A percentile compares a stretch with the other conserved stretches of the same genome.
Conservation (phyloP, 2,888 invertebrate species). For the Cosmorhoe ocellata region DNA sequence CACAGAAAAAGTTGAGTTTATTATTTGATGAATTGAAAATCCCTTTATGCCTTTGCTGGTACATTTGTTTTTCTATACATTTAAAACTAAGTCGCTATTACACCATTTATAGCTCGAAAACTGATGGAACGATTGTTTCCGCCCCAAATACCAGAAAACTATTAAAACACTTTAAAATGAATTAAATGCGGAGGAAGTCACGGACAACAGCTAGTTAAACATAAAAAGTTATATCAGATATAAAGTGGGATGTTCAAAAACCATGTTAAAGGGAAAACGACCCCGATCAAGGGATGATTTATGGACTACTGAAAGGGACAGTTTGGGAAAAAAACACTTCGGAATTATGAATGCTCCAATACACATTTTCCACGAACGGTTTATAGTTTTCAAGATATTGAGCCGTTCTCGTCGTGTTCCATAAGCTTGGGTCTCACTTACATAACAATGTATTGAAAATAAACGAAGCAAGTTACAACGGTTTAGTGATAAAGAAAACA, state of each 20-base stretch:
- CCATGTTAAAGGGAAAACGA: slow-evolving; percentile 49
- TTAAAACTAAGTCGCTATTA: too few relatives aligned
- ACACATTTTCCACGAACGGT: slow-evolving; percentile 40
- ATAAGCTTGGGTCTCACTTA: slow-evolving; percentile 7
- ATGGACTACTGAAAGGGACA: slow-evolving; percentile 45
- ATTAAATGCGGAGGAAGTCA: too few relatives aligned
- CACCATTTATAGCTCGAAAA: too few relatives aligned
- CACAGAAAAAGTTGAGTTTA: too few relatives aligned
- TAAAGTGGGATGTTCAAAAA: slow-evolving; percentile 40
- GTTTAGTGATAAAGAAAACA: too few relatives aligned
- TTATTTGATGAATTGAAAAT: too few relatives aligned
- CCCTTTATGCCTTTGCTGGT: too few relatives aligned
- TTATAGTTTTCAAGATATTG: slow-evolving; percentile 36
- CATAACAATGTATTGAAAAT: slow-evolving; percentile 4
- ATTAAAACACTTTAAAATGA: too few relatives aligned
- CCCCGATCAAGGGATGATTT: slow-evolving; percentile 48
- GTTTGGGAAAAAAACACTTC: slow-evolving; percentile 45
- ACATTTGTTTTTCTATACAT: too few relatives aligned
- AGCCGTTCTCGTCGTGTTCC: slow-evolving; percentile 5
- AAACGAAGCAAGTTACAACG: too few relatives aligned
- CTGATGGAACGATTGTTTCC: too few relatives aligned
- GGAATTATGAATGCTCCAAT: slow-evolving; percentile 38
- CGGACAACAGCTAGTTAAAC: slow-evolving; percentile 18
- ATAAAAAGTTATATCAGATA: slow-evolving; percentile 33
- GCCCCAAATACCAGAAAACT: too few relatives aligned